These are phyloP conservation scores for Orchestia grillus DNA, from an alignment of 1,140 invertebrate species.

Conservation along the genomic window DNA sequence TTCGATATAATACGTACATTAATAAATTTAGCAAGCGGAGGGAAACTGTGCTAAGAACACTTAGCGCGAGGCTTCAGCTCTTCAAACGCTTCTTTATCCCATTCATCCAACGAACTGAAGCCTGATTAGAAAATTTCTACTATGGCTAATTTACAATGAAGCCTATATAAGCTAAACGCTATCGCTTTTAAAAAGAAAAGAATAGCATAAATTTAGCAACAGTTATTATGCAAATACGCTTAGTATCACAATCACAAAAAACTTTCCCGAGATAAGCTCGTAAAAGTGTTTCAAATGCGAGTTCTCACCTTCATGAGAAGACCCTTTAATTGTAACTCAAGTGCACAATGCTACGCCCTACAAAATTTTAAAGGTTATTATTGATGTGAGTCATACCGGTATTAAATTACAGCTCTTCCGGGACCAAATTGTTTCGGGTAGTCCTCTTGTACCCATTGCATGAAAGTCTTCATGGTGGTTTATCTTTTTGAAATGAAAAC, in stretches of 20 bases:
- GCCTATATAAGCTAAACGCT: not conserved
- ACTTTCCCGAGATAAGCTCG: not conserved
- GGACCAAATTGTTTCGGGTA: too few relatives aligned
- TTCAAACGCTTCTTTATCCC: not conserved
- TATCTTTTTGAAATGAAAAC: too few relatives aligned
- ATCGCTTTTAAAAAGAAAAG: not conserved
- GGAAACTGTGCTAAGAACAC: not conserved
- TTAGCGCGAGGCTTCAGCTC: not conserved
- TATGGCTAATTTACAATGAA: not conserved
- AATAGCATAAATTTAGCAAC: not conserved
- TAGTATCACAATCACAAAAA: not conserved
- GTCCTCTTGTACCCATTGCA: too few relatives aligned
- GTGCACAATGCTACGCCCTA: not conserved
- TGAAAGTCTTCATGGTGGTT: too few relatives aligned
- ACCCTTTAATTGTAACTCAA: not conserved
- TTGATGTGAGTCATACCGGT: too few relatives aligned
- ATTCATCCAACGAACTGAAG: not conserved
- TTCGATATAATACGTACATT: not conserved
- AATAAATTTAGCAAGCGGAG: not conserved
- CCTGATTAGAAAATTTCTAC: not conserved
- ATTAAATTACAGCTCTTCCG: too few relatives aligned
- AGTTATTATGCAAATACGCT: not conserved
- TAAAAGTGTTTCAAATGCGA: not conserved
- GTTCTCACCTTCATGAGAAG: not conserved
- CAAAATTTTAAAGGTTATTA: not conserved